A percentile compares a stretch with the other conserved stretches of the same genome.
phyloP scores from a whole-genome alignment of 2,888 invertebrate genomes.

The Folsomia manolachei region DNA sequence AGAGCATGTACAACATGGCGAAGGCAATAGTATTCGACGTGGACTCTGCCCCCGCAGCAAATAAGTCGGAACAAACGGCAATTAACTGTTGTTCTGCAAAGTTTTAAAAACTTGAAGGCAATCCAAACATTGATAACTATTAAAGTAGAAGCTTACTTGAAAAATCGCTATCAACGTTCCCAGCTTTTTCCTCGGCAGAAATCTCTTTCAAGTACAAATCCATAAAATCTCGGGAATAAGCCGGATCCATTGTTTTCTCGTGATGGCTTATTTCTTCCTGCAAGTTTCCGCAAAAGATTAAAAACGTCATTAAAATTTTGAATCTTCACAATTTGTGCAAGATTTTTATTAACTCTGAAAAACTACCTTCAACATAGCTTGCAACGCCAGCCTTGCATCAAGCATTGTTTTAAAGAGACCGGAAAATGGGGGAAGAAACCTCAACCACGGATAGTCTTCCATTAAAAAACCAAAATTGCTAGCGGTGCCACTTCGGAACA shows the following conservation, averaged over 20 bases:
- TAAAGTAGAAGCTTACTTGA: constrained; percentile 24
- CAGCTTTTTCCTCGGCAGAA: constrained; percentile 26
- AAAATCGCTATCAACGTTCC: constrained; percentile 33
- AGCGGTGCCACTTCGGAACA: constrained; percentile 30
- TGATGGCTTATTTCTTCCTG: constrained; percentile 29
- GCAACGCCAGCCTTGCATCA: constrained; percentile 9
- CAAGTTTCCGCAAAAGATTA: too few relatives aligned
- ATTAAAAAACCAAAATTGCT: constrained; percentile 19
- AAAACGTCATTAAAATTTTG: too few relatives aligned
- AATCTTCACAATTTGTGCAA: too few relatives aligned
- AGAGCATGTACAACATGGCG: constrained; percentile 38
- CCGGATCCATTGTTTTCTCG: constrained; percentile 32
- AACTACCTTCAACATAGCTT: constrained; percentile 24
- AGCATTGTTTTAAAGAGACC: constrained; percentile 17
- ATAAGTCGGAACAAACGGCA: constrained; percentile 39
- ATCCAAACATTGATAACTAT: background rate
- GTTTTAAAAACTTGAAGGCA: background rate
- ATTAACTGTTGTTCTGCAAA: constrained; percentile 44
- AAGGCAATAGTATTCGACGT: constrained; percentile 45
- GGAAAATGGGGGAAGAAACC: constrained; percentile 39
- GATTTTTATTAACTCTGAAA: too few relatives aligned
- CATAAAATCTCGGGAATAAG: constrained; percentile 44
- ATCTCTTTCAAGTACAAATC: constrained; percentile 50
- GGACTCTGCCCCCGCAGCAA: constrained; percentile 47
- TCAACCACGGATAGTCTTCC: constrained; percentile 30